Evolutionary conservation across 2,797 vertebrate species (phyloP), one percentile per base, ranked within the genome.

Genomic region (Ceryle rudis): DNA sequence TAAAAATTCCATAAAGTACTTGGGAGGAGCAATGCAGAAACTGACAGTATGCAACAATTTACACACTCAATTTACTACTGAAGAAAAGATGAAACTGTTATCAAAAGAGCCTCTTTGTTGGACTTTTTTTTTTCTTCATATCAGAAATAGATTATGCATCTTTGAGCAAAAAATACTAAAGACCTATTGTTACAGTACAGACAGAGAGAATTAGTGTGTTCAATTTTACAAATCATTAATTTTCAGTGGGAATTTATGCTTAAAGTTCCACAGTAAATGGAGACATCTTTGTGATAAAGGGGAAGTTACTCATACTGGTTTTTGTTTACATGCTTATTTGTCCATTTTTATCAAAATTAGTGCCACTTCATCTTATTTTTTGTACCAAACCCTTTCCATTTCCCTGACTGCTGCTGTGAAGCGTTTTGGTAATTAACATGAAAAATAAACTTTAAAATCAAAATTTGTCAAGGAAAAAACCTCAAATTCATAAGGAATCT

Each of bases 141-240:
- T 10, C 2, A 16, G 62, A 42, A 37, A 80, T 52, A 14, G 20
- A 35, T 7, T 21, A 55, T 41, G 4, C 13, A 60, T 33, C 22
- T 77, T 52, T 33, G 33, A 70, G 5, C 4, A 70, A 81, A 91
- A 83, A 6, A 37, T 65, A 2, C 11, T 16, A 90, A 84, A 66
- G 11, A 81, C 2, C 7, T 7, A 5, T 31, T 0, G 1, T 6
- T 22, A 33, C 10, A 80, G 19, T 70, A 58, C 4, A 54, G 28
- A 52, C 13, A 49, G 14, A 60, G 14, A 55, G 11, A 62, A 75
- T 31, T 4, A 51, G 3, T 29, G 12, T n/a, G 62, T 81, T 78
- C 47, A 70, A 33, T 47, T 23, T 47, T 47, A 47, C 18, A 89
- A 35, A 28, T 61, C 1, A 28, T 46, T n/a, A 46, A 9, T 72